Base-by-base conservation (phyloP, 2,113 vertebrate genomes). In the Blennius ocellaris region DNA sequence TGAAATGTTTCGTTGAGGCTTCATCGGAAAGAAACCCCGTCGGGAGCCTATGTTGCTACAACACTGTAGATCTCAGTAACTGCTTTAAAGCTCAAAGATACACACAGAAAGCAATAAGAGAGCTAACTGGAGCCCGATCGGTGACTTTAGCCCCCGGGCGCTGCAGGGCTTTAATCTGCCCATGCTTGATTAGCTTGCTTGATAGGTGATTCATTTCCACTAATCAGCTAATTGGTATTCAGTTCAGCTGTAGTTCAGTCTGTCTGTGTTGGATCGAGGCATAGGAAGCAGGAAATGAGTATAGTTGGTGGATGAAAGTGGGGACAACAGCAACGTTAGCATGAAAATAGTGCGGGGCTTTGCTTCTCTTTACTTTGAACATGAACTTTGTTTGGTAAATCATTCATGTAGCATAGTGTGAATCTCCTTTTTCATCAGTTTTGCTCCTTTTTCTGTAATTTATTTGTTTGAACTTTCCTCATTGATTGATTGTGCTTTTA, bases 151-250 rank as follows among this genome's bases (percentile, higher is more conserved):
- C 14, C 48, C 48, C 38, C 15, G 43, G 30, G 47, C 8, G 17
- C 48, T 59, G 52, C 12, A 12, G 41, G 36, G 40, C 21, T 54
- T 72, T 49, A 58, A 54, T 74, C 66, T 30, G 8, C n/a, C 54
- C 7, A 9, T 53, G 55, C 7, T 52, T 52, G 57, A 52, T 71
- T 71, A 50, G 8, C 49, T 41, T 6, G 55, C 47, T 40, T 68
- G 21, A 55, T 39, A 37, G 48, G 15, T 40, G 16, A 59, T 47
- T 30, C 6, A 52, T 52, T 76, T 72, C 40, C 40, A 10, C 51
- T 56, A 0, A 36, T 7, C 15, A 56, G 9, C 49, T 48, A 39
- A 57, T 63, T 55, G 11, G 30, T 57, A 72, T 58, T 48, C 40
- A 38, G 21, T 63, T 63, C 56, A 69, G 11, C 51, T 12, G 16